phyloP scores from a whole-genome alignment of 2,888 invertebrate genomes.

The Drosophila subsilvestris region DNA sequence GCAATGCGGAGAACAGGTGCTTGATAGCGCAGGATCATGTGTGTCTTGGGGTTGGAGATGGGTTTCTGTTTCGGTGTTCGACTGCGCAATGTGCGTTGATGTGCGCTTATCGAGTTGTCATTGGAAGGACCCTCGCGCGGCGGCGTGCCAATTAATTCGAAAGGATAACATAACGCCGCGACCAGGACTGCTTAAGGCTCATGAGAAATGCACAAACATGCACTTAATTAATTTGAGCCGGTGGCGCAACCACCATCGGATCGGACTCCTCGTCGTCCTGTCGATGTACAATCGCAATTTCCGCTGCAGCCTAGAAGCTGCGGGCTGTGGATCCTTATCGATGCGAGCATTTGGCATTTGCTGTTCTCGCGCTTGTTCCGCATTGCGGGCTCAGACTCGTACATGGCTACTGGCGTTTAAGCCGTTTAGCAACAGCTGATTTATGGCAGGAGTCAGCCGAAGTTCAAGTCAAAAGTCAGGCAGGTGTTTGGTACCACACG shows the following conservation, averaged over 20 bases:
- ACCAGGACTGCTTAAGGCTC: not conserved
- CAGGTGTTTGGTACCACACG: slow-evolving; percentile 44
- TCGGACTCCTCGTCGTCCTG: slow-evolving; percentile 2
- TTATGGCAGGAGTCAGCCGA: slow-evolving; percentile 48
- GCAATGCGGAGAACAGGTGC: slow-evolving; percentile 66
- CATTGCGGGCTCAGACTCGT: slow-evolving; percentile 32
- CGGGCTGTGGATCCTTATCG: slow-evolving; percentile 65
- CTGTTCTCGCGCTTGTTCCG: slow-evolving; percentile 66
- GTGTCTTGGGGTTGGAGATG: not conserved
- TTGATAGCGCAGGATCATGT: slow-evolving; percentile 45
- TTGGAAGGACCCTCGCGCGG: slow-evolving; percentile 52
- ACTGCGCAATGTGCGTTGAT: slow-evolving; percentile 75
- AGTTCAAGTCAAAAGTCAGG: slow-evolving; percentile 19
- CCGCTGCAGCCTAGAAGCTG: slow-evolving; percentile 58
- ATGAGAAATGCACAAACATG: slow-evolving; percentile 67
- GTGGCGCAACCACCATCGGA: slow-evolving; percentile 40
- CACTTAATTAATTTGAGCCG: slow-evolving; percentile 74
- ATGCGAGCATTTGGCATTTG: slow-evolving; percentile 36
- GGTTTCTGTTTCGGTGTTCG: slow-evolving; percentile 2
- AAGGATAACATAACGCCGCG: slow-evolving; percentile 41
- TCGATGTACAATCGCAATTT: slow-evolving; percentile 13
- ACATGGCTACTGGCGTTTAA: slow-evolving; percentile 71
- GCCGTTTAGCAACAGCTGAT: slow-evolving; percentile 66
- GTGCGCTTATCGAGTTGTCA: slow-evolving; percentile 82
- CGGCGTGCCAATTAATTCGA: slow-evolving; percentile 62